Evolutionary conservation across 2,888 invertebrate genomes (phyloP), one percentile per base, ranked within the genome.

Genomic region (Tetropium fuscum): DNA sequence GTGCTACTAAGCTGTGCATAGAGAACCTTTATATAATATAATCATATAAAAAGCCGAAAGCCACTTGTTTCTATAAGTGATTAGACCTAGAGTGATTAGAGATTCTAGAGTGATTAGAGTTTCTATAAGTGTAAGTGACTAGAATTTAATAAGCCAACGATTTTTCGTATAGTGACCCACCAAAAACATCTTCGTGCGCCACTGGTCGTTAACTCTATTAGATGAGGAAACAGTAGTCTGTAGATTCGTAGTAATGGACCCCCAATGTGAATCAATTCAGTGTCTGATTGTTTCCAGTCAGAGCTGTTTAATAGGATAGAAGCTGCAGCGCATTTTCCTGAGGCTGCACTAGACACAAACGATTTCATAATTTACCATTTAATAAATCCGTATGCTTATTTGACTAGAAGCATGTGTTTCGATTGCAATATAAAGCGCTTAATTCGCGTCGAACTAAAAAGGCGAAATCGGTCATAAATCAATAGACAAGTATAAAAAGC

Each of bases 201-300:
- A 45, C 63, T 60, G 62, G 43, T 36, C 38, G 58, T 59, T 67
- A 68, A 70, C 71, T 68, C 65, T 64, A 70, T 72, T 69, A 70
- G 71, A 73, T 66, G 68, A 68, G 65, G 66, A 68, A 68, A 72
- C 69, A 68, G 72, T 72, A 74, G 73, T 71, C 75, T 72, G 69
- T 64, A 71, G 74, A 75, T 71, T 73, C 72, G 74, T 66, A 76
- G 80, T 81, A 81, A 81, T 81, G 81, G 80, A 81, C 80, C 81
- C 81, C 81, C 80, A 77, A 80, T 77, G 81, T 74, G 81, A 81
- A 80, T 81, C 81, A 81, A 80, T 81, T 80, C 80, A 73, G 74
- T 76, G 75, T 73, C 79, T 81, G 81, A 81, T 81, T 81, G 81
- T 80, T 80, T 81, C 76, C 80, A 80, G 80, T 75, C 78, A 73